Evolutionary conservation across 2,113 vertebrate species (phyloP).

Genomic region (Cricetomys ansorgei): DNA sequence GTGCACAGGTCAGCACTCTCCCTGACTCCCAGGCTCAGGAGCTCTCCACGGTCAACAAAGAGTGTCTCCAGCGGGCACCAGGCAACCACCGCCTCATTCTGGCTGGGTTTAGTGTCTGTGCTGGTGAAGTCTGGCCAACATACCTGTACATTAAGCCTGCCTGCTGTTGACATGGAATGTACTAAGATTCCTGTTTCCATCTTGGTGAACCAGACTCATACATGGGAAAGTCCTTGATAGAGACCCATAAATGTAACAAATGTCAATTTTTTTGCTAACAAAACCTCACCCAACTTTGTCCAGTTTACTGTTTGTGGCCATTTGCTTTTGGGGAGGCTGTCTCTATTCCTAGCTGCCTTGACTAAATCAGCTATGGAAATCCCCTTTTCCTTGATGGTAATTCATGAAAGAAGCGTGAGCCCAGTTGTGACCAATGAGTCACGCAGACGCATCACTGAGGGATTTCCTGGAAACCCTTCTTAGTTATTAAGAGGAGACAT

Average conservation of each 20-base stretch:
- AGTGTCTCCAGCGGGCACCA: not conserved
- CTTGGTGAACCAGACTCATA: not conserved
- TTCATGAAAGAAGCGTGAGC: not conserved
- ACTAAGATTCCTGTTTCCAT: not conserved
- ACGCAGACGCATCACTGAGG: constrained; percentile 3
- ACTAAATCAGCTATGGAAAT: constrained; percentile 36
- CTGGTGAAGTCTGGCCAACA: not conserved
- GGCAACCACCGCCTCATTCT: not conserved
- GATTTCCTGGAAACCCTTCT: constrained; percentile 55
- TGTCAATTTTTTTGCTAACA: not conserved
- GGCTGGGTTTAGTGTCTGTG: not conserved
- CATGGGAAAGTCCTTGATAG: not conserved
- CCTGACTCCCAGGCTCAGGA: too few relatives aligned
- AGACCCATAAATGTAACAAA: not conserved
- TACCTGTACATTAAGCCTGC: not conserved
- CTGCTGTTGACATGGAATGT: not conserved
- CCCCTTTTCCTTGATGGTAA: constrained; percentile 42
- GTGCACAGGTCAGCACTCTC: fast-evolving
- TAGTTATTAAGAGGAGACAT: constrained; percentile 31
- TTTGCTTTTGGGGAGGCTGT: not conserved
- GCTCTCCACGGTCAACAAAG: not conserved
- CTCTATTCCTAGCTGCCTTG: not conserved
- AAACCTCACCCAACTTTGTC: not conserved
- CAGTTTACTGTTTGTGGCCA: not conserved
- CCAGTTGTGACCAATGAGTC: constrained; percentile 35